Evolutionary conservation across 2,113 vertebrate species (phyloP), one percentile per base, ranked within the genome.

Genomic region (Percopsis transmontana): DNA sequence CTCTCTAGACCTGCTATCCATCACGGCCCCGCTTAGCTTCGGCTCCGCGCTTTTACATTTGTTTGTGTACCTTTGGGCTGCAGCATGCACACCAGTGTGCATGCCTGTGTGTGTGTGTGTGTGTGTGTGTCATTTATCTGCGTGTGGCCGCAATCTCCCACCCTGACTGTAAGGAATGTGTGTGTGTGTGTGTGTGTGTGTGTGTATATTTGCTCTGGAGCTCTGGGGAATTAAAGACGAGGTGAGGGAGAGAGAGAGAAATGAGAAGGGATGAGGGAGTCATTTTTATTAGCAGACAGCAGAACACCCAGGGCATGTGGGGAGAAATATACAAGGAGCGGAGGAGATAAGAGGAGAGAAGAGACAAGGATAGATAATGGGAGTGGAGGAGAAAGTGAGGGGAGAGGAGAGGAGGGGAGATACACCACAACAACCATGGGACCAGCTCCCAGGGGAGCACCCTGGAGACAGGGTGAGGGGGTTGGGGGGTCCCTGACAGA

Each of bases 1-100:
- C 59, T 66, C 38, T 20, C 57, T 18, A 59, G 59, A 73, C 58
- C 80, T 81, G 80, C 62, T 47, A 86, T 86, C 82, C 72, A 77
- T 61, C 59, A 61, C 5, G 11, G 44, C 21, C 23, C 57, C 15
- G 57, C 19, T 21, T 18, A 13, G 33, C 21, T 12, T 81, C 82
- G 78, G 66, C 19, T 58, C 68, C 5, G 14, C 0, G 33, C 68
- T 68, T 60, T 62, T 12, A 65, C 19, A n/a, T 56, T 48, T 79
- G 81, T 85, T 88, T 87, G 76, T 89, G 73, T 86, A 79, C 60
- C 58, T 76, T 85, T 23, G 14, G 41, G 23, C 16, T 2, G 23
- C 53, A 33, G 8, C 48, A n/a, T 50, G 59, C 16, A 7, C 19
- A 52, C 19, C 18, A 52, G 19, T 41, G 41, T 41, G 27, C 27